These are phyloP conservation scores for Cerastis rubricosa DNA, from an alignment of 2,888 invertebrate species.

Conservation along the genomic window DNA sequence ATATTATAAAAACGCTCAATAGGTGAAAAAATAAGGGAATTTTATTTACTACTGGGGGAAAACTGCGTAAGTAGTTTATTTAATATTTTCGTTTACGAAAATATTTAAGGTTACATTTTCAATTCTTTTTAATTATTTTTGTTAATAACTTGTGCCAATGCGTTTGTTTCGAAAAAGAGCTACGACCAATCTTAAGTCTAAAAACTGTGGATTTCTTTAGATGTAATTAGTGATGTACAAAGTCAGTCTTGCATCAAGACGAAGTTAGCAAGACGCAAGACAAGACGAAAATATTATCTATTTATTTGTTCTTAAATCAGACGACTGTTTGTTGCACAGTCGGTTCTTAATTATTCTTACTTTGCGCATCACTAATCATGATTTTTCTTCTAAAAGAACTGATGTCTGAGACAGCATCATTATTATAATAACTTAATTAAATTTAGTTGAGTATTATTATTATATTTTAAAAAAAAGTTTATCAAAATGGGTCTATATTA, in stretches of 20 bases:
- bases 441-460: conserved; percentile 85
- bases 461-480: conserved; percentile 74
- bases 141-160: conserved; percentile 78
- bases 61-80: conserved; percentile 57
- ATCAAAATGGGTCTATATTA: conserved; percentile 76
- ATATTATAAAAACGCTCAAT: conserved; percentile 73
- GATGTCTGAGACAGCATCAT: conserved; percentile 79
- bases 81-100: conserved; percentile 56
- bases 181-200: conserved; percentile 72
- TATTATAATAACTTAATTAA: conserved; percentile 77
- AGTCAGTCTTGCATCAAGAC: conserved; percentile 63
- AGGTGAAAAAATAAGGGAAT: conserved; percentile 66
- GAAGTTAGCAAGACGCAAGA: conserved; percentile 48
- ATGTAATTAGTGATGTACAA: conserved; percentile 68
- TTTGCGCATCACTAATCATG: conserved; percentile 68
- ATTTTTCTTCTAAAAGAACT: conserved; percentile 77
- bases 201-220: conserved; percentile 61
- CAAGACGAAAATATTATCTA: conserved; percentile 44
- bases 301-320: conserved; percentile 50
- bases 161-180: conserved; percentile 71
- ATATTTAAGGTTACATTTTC: conserved; percentile 61
- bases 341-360: conserved; percentile 56
- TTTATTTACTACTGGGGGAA: conserved; percentile 52
- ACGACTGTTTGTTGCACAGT: conserved; percentile 39
- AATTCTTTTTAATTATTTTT: conserved; percentile 63